These are phyloP conservation scores for Orchesella flavescens DNA, from an alignment of 2,888 invertebrate genomes.

Conservation along the genomic window DNA sequence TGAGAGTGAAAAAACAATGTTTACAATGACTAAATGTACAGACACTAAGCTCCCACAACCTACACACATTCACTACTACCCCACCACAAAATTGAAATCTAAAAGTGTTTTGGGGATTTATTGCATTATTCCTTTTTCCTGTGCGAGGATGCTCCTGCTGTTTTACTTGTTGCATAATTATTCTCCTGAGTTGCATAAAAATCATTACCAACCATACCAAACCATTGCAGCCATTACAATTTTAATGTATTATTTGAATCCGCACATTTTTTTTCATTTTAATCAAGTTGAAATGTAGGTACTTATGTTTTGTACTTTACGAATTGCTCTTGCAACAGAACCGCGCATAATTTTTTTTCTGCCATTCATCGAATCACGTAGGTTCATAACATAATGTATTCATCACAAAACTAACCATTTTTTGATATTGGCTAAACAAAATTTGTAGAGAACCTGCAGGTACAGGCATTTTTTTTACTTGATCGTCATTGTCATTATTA, in stretches of 20 bases:
- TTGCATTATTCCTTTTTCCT: constrained; percentile 34
- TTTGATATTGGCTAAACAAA: background rate
- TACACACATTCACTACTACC: background rate
- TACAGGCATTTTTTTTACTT: background rate
- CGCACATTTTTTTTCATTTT: background rate
- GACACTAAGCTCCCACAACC: background rate
- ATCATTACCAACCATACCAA: constrained; percentile 30
- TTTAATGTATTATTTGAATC: constrained; percentile 10
- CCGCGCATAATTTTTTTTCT: constrained; percentile 4
- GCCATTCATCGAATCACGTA: background rate
- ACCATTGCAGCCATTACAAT: constrained; percentile 4
- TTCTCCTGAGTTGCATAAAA: constrained; percentile 28
- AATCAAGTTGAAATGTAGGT: background rate
- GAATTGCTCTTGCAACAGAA: constrained; percentile 2
- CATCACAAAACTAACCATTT: background rate
- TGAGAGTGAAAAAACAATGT: too few relatives aligned
- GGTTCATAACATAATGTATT: background rate
- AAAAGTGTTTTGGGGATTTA: constrained; percentile 20
- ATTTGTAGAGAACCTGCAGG: background rate
- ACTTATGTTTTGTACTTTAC: background rate
- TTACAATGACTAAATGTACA: too few relatives aligned
- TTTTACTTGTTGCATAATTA: constrained; percentile 10
- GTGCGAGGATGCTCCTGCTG: constrained; percentile 38
- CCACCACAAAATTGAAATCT: background rate
- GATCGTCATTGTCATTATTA: background rate